Evolutionary conservation across 2,888 invertebrate genomes (phyloP), one percentile per base, ranked within the genome.

Genomic region (Panorpa germanica): DNA sequence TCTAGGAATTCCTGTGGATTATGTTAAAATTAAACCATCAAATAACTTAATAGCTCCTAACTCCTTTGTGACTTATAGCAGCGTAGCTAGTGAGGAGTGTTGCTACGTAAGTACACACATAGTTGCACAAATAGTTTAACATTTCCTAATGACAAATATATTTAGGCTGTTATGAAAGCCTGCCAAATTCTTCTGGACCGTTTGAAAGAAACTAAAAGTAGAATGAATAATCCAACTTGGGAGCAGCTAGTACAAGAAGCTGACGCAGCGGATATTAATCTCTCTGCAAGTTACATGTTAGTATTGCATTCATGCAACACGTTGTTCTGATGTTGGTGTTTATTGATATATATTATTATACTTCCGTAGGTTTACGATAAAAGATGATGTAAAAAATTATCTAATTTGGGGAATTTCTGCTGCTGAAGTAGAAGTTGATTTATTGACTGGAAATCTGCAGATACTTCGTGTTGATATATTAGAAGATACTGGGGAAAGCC

Each of bases 401-500:
- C 48, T 57, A 20, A 61, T 80, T 29, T 77, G 67, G 42, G 76
- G 70, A 2, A 58, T 65, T 0, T 55, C 65, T 5, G 59, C 68
- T 3, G 49, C 68, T 3, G 83, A 85, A 51, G 63, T 80, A 0
- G 78, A 82, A 50, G 49, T 83, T 1, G 85, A 85, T 47, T 53
- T 80, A 9, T 53, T 85, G 15, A 81, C 81, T 1, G 83, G 83
- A 7, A 74, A 78, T 45, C 67, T 71, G 43, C 57, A 72, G 38
- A 49, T 77, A 4, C 50, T 45, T 9, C 61, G 78, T 38, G 73
- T 74, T 0, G 78, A 81, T 47, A 49, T 81, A 15, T 48, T 77
- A 5, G 77, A 78, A 48, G 81, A 81, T 43, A 63, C 65, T 9
- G 80, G 81, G 5, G 60, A 68, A 39, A 75, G 74, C 47, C 50